Conservation (phyloP, 2,113 vertebrate genomes). For the Columbina picui region DNA sequence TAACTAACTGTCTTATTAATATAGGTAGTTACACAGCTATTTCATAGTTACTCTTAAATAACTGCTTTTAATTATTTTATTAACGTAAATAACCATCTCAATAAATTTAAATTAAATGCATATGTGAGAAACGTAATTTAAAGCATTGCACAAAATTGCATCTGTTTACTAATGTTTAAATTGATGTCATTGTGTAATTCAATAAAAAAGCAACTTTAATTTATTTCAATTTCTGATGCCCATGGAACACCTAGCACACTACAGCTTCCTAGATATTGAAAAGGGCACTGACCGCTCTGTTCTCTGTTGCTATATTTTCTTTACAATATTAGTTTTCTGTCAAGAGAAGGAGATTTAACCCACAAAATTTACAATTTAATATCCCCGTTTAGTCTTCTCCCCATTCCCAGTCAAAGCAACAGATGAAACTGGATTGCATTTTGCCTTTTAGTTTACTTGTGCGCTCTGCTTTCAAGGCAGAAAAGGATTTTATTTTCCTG, state of each 20-base stretch:
- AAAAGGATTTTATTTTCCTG: conserved; percentile 17
- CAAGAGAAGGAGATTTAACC: not conserved
- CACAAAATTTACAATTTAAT: not conserved
- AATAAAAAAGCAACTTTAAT: conserved; percentile 52
- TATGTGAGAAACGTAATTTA: conserved; percentile 59
- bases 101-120: conserved; percentile 75
- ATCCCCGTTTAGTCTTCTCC: not conserved
- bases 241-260: not conserved
- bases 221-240: conserved; percentile 7
- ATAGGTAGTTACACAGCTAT: conserved; percentile 76
- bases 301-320: not conserved
- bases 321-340: not conserved
- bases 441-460: not conserved
- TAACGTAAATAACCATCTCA: conserved; percentile 75
- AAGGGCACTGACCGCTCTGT: not conserved
- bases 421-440: conserved; percentile 14
- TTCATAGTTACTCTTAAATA: conserved; percentile 76
- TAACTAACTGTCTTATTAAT: conserved; percentile 79
- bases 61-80: conserved; percentile 78
- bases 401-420: not conserved
- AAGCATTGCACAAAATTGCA: conserved; percentile 61
- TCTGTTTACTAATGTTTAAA: conserved; percentile 70
- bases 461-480: not conserved
- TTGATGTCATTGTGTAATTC: conserved; percentile 41
- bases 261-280: not conserved